Evolutionary conservation across 2,888 invertebrate genomes (phyloP).

Genomic region (Yponomeuta sedellus): DNA sequence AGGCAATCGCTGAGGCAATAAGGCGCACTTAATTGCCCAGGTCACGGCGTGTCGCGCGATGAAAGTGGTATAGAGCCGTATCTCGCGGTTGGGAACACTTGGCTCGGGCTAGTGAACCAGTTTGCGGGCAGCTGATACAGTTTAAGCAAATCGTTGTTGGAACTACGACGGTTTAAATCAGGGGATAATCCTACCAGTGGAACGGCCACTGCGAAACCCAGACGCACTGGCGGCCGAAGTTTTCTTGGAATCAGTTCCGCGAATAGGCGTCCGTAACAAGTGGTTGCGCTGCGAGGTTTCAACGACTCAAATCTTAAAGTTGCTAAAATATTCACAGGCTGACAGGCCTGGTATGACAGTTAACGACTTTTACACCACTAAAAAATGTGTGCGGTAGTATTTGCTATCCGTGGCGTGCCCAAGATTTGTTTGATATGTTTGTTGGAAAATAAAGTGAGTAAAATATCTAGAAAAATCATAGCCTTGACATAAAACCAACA

Average conservation of each 20-base stretch:
- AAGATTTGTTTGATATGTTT: no score
- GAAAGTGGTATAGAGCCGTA: background rate
- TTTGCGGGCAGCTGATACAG: background rate
- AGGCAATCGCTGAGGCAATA: background rate
- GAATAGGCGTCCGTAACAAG: background rate
- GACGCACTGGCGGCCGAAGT: background rate
- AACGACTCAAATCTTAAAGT: background rate
- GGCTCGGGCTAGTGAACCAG: background rate
- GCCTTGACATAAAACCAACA: no score
- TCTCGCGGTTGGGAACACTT: background rate
- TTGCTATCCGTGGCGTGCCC: no score
- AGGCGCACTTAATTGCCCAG: background rate
- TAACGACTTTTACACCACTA: background rate
- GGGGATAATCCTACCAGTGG: background rate
- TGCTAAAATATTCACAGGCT: background rate
- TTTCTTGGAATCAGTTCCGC: background rate
- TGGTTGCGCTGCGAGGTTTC: background rate
- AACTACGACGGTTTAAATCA: background rate
- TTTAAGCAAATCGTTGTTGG: conserved; percentile 1
- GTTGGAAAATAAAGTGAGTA: no score
- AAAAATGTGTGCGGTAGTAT: background rate
- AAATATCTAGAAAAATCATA: no score
- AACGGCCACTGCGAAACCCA: background rate
- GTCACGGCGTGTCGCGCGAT: background rate
- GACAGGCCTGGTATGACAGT: background rate